These are phyloP conservation scores for Diuraphis noxia DNA, from an alignment of 1,140 invertebrate genomes.

Conservation along the genomic window DNA sequence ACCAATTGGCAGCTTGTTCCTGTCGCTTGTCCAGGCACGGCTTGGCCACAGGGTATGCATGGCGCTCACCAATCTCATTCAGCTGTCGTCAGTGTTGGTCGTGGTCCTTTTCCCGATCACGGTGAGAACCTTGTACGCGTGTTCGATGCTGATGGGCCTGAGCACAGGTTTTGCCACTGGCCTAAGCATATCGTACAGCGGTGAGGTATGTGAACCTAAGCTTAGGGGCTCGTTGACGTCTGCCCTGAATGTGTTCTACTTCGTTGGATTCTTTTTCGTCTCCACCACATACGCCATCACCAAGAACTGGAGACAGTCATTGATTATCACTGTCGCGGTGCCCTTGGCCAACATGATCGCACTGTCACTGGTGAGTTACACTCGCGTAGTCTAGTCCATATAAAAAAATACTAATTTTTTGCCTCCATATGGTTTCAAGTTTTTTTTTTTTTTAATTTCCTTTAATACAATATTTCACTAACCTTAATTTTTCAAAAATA, in stretches of 20 bases:
- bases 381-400: too few relatives aligned
- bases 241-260: conserved; percentile 35
- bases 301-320: not conserved
- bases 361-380: not conserved
- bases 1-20: not conserved
- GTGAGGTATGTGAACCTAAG: conserved; percentile 33
- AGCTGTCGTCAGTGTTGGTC: not conserved
- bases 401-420: not conserved
- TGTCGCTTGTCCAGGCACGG: not conserved
- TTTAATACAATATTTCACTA: too few relatives aligned
- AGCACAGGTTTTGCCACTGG: conserved; percentile 2
- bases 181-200: conserved; percentile 32
- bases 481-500: not conserved
- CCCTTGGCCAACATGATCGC: not conserved
- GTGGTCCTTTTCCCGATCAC: not conserved
- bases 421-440: not conserved
- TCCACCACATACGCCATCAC: conserved; percentile 10
- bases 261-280: conserved; percentile 8
- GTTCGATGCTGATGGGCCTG: conserved; percentile 28
- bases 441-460: too few relatives aligned
- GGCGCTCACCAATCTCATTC: not conserved
- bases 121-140: not conserved
- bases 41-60: conserved; percentile 10
- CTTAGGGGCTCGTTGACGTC: conserved; percentile 34
- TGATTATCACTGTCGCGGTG: not conserved